Evolutionary conservation across 2,797 vertebrate species (phyloP).

Genomic region (Argyrosomus regius): DNA sequence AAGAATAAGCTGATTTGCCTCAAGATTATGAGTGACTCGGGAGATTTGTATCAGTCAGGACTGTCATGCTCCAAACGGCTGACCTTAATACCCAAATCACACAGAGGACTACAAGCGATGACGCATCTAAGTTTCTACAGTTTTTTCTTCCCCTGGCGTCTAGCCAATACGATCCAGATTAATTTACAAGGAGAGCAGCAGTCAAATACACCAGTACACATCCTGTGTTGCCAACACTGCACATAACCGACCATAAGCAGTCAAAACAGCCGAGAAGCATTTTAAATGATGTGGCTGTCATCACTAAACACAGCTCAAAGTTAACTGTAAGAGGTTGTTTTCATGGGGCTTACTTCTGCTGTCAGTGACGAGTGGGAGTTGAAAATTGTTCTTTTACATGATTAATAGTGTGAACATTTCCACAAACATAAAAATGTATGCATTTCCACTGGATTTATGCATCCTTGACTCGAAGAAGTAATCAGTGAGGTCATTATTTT

Average conservation of each 20-base stretch:
- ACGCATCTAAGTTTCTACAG: constrained; percentile 12
- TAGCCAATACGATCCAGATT: constrained; percentile 35
- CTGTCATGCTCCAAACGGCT: constrained; percentile 53
- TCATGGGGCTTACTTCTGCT: constrained; percentile 10
- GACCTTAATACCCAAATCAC: constrained; percentile 74
- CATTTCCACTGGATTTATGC: not conserved
- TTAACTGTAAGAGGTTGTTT: constrained; percentile 24
- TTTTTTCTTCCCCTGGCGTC: constrained; percentile 32
- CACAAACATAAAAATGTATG: not conserved
- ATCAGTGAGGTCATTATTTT: not conserved
- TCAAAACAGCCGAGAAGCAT: constrained; percentile 24
- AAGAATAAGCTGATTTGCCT: constrained; percentile 60
- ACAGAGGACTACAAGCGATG: constrained; percentile 15
- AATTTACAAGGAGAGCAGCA: constrained; percentile 12
- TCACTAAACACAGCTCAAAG: constrained; percentile 36
- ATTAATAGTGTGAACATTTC: constrained; percentile 27
- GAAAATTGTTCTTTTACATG: not conserved
- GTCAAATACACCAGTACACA: constrained; percentile 1
- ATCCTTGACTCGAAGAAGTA: not conserved
- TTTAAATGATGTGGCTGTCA: constrained; percentile 41
- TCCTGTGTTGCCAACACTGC: not conserved
- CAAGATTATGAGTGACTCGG: constrained; percentile 65
- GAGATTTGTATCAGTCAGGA: constrained; percentile 60
- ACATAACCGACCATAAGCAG: not conserved
- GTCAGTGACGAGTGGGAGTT: constrained; percentile 14